A percentile compares a stretch with the other conserved stretches of the same genome.
These are phyloP conservation scores for Agrochola litura DNA, from an alignment of 2,888 invertebrate species.

Conservation along the genomic window DNA sequence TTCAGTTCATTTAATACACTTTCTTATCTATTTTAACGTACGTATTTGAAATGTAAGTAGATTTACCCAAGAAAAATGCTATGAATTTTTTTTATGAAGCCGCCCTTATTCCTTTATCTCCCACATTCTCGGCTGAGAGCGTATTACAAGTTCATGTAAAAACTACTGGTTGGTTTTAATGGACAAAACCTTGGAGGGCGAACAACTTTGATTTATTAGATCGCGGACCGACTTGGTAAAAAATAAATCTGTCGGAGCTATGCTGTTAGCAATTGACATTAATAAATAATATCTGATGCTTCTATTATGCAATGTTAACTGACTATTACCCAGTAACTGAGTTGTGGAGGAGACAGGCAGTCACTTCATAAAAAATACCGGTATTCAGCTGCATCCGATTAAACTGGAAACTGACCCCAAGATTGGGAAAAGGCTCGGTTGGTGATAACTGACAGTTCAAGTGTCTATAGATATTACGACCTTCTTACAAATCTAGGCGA, in stretches of 20 bases:
- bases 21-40: slow-evolving; percentile 1
- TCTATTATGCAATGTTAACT: background rate
- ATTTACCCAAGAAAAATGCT: slow-evolving; percentile 4
- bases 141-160: slow-evolving; percentile 21
- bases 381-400: background rate
- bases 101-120: background rate
- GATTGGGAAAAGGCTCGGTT: background rate
- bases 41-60: background rate
- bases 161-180: slow-evolving; percentile 22
- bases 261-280: background rate
- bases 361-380: background rate
- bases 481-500: background rate
- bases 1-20: background rate
- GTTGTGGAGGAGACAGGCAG: background rate
- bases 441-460: background rate
- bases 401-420: background rate
- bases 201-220: slow-evolving; percentile 16
- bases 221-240: background rate
- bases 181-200: background rate
- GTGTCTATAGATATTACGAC: background rate
- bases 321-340: background rate
- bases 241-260: background rate
- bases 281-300: background rate
- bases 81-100: slow-evolving; percentile 25
- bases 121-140: background rate